phyloP scores from a whole-genome alignment of 2,797 vertebrate species.

The Ciconia nigra region DNA sequence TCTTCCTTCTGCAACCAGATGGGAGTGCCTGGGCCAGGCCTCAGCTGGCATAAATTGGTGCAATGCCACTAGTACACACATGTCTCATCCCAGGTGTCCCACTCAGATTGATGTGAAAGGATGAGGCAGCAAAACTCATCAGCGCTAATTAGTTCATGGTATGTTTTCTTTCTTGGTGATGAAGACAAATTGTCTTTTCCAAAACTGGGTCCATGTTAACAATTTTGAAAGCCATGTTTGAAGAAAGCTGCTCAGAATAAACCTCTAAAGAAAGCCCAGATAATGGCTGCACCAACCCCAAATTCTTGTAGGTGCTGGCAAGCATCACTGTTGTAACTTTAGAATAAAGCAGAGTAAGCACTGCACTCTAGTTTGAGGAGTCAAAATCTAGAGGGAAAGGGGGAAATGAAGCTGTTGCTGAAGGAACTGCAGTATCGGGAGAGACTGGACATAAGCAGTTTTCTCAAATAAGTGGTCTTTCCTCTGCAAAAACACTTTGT shows the following conservation, averaged over 20 bases:
- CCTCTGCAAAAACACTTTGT: not conserved
- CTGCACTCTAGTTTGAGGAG: not conserved
- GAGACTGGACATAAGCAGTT: not conserved
- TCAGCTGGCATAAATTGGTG: not conserved
- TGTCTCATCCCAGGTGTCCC: not conserved
- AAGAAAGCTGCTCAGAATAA: not conserved
- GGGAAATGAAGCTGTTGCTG: not conserved
- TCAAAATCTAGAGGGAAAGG: not conserved
- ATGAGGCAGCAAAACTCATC: not conserved
- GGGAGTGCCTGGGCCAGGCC: not conserved
- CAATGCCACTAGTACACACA: not conserved
- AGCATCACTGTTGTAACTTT: not conserved
- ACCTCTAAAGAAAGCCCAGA: not conserved
- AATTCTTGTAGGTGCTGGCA: not conserved
- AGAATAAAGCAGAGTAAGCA: not conserved
- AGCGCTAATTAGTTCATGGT: not conserved
- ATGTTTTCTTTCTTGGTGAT: not conserved
- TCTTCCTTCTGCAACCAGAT: not conserved
- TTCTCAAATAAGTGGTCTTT: not conserved
- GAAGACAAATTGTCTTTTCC: not conserved
- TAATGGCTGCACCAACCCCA: not conserved
- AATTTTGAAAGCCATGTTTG: not conserved
- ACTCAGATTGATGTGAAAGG: not conserved
- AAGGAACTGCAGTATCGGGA: not conserved
- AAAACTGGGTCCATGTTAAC: not conserved